phyloP scores from a whole-genome alignment of 2,888 invertebrate genomes.

The Ptychoptera albimana region DNA sequence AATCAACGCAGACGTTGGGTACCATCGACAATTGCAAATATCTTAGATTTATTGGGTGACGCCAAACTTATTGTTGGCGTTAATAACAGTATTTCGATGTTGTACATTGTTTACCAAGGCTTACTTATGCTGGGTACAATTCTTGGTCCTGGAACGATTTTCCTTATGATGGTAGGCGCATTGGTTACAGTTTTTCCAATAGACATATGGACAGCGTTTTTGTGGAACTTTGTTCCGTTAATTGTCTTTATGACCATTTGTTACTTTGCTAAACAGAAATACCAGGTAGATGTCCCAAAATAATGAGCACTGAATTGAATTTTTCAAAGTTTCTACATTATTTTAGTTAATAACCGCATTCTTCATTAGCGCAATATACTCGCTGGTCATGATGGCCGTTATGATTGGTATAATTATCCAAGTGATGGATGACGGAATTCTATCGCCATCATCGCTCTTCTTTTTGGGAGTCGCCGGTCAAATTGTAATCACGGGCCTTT shows the following conservation, averaged over 20 bases:
- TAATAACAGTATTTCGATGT: conserved; percentile 78
- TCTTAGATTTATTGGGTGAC: conserved; percentile 69
- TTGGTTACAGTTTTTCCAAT: conserved; percentile 56
- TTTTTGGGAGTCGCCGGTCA: conserved; percentile 56
- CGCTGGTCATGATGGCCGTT: conserved; percentile 76
- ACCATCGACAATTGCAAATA: conserved; percentile 91
- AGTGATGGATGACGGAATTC: conserved; percentile 59
- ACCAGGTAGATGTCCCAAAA: conserved; percentile 38
- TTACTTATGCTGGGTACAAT: conserved; percentile 55
- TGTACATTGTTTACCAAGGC: conserved; percentile 60
- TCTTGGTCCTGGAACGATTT: conserved; percentile 57
- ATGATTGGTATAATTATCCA: conserved; percentile 65
- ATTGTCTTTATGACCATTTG: conserved; percentile 47
- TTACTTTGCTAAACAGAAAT: conserved; percentile 40
- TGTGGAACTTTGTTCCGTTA: conserved; percentile 52
- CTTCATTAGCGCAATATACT: conserved; percentile 59
- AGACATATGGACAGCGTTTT: conserved; percentile 49
- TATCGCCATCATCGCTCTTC: conserved; percentile 74
- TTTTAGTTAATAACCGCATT: conserved; percentile 53
- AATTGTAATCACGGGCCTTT: conserved; percentile 44
- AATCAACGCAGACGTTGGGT: conserved; percentile 92
- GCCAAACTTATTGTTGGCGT: conserved; percentile 60
- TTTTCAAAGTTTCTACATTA: background rate
- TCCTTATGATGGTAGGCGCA: conserved; percentile 64
- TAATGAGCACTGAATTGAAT: background rate